Percentiles rank a stretch among this genome's conserved stretches.
Evolutionary conservation across 2,113 vertebrate species (phyloP).

Genomic region (Hippocampus mohnikei): DNA sequence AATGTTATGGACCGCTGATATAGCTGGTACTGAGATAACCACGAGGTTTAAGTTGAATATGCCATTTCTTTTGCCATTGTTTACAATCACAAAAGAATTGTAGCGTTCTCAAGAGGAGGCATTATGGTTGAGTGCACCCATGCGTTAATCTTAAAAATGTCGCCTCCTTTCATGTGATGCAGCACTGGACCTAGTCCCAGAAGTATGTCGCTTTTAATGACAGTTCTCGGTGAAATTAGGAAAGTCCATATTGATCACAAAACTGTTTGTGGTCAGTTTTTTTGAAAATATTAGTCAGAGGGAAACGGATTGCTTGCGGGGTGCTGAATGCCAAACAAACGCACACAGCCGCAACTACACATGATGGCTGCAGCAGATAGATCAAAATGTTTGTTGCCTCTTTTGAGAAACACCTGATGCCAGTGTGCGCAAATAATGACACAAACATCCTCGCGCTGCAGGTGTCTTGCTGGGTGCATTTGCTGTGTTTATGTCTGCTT

Average conservation of each 20-base stretch:
- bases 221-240: not conserved
- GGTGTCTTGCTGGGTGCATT: slow-evolving; percentile 2
- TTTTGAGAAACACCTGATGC: slow-evolving; percentile 30
- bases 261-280: not conserved
- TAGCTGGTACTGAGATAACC: not conserved
- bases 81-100: not conserved
- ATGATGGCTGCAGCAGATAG: slow-evolving; percentile 18
- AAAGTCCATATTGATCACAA: not conserved
- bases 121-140: not conserved
- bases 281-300: not conserved
- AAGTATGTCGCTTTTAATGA: not conserved
- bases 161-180: not conserved
- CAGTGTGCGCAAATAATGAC: slow-evolving; percentile 19
- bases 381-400: slow-evolving; percentile 20
- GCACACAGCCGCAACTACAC: slow-evolving; percentile 3
- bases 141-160: not conserved
- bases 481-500: slow-evolving; percentile 16
- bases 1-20: not conserved
- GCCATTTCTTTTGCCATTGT: not conserved
- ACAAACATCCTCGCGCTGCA: slow-evolving; percentile 16
- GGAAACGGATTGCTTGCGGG: not conserved
- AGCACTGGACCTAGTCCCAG: not conserved
- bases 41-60: not conserved
- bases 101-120: not conserved
- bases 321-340: not conserved